Base-by-base conservation (phyloP, 2,888 invertebrate genomes). In the Noctua janthina region DNA sequence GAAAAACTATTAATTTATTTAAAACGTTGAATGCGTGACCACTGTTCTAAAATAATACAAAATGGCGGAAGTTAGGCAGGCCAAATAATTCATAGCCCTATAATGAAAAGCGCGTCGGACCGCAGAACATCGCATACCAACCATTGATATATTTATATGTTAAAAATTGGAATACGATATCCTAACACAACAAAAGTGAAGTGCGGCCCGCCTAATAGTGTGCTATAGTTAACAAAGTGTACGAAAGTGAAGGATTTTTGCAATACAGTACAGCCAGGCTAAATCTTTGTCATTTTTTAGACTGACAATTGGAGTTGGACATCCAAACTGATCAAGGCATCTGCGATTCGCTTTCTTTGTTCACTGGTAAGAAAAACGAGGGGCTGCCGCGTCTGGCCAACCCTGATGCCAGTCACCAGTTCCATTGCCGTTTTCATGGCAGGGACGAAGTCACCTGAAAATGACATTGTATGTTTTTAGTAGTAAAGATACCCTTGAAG, bases 401-500 rank as follows among this genome's bases (percentile, higher is more conserved):
- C 95, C 51, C 97, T 92, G 23, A 98, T 93, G 0, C 97, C 96
- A 0, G 97, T 97, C 51, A 97, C 86, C n/a, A 97, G 70, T 82
- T 96, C 94, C 98, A 98, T 98, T 0, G 98, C 97, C 10, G 94
- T 93, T 92, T 98, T 98, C 98, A 98, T 98, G 1, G 97, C 96
- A 29, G 97, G 97, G 1, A 98, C 97, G 97, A 98, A 98, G 51
- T 95, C 93, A 76, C 98, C 98, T 98, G 91, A 66, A 90, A 68
- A 59, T 4, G 10, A 23, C 56, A 23, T 56, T 20, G 23, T 56
- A 10, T 11, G 11, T 59, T 59, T 43, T 43, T 43, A 43, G 43
- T 7, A 43, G 0, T 43, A 43, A 43, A 43, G 43, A 43, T 7
- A 43, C 43, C 7, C 0, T 7, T 43, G 43, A 43, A 43, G 43